Evolutionary conservation across 2,797 vertebrate species (phyloP).

Genomic region (Tadarida brasiliensis): DNA sequence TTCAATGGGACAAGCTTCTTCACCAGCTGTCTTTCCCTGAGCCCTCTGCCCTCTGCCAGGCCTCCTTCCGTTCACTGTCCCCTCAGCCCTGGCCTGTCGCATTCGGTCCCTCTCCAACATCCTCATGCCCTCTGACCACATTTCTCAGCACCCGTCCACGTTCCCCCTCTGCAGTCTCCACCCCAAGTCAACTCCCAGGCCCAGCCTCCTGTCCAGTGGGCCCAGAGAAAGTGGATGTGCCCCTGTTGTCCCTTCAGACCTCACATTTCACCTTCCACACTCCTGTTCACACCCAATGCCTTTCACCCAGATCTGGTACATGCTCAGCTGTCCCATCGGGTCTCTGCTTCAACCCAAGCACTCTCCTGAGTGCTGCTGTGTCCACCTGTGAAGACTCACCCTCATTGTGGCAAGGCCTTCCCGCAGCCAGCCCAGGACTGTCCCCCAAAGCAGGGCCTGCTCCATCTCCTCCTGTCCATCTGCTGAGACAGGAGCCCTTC

Average conservation of each 20-base stretch:
- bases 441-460: background rate
- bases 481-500: background rate
- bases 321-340: background rate
- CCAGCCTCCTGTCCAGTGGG: background rate
- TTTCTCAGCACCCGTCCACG: fast-evolving
- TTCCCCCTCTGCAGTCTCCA: background rate
- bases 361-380: background rate
- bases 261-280: background rate
- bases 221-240: background rate
- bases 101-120: fast-evolving
- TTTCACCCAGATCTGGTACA: background rate
- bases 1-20: background rate
- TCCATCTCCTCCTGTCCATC: background rate
- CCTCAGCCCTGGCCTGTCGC: background rate
- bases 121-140: background rate
- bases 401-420: fast-evolving
- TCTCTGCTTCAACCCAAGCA: background rate
- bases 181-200: background rate
- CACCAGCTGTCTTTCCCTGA: too few relatives aligned
- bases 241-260: background rate
- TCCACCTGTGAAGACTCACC: fast-evolving
- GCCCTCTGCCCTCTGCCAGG: background rate
- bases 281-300: fast-evolving
- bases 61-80: background rate
- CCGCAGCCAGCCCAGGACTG: too few relatives aligned